phyloP scores from a whole-genome alignment of 2,797 vertebrate genomes.

The Eulemur albifrons region DNA sequence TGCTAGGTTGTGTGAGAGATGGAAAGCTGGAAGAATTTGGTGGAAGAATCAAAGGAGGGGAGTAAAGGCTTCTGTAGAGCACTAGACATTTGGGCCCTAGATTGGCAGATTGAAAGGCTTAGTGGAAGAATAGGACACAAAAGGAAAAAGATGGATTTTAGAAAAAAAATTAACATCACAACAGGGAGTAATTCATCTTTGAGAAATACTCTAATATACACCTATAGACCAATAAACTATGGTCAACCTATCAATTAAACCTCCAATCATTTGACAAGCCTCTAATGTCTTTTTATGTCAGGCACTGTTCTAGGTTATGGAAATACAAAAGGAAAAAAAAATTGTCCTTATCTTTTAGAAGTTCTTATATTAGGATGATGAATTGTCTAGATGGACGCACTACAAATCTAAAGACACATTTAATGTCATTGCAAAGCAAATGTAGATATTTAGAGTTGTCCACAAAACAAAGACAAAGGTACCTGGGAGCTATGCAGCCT shows the following conservation, averaged over 20 bases:
- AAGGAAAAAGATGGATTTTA: neutral
- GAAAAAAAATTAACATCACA: neutral
- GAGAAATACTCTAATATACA: neutral
- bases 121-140: neutral
- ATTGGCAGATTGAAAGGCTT: neutral
- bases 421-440: neutral
- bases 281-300: neutral
- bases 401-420: neutral
- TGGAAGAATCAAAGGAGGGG: neutral
- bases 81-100: neutral
- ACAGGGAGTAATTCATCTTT: neutral
- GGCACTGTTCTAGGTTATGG: neutral
- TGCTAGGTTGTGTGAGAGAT: neutral
- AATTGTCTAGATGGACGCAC: neutral
- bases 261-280: neutral
- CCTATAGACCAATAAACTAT: neutral
- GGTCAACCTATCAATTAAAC: neutral
- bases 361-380: neutral
- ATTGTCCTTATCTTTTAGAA: neutral
- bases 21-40: neutral
- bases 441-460: neutral
- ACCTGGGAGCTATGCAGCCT: neutral
- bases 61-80: neutral
- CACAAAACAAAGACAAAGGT: constrained; percentile 2
- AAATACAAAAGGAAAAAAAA: neutral